Evolutionary conservation across 1,140 invertebrate genomes (phyloP).

Genomic region (Pogonognathellus flavescens): DNA sequence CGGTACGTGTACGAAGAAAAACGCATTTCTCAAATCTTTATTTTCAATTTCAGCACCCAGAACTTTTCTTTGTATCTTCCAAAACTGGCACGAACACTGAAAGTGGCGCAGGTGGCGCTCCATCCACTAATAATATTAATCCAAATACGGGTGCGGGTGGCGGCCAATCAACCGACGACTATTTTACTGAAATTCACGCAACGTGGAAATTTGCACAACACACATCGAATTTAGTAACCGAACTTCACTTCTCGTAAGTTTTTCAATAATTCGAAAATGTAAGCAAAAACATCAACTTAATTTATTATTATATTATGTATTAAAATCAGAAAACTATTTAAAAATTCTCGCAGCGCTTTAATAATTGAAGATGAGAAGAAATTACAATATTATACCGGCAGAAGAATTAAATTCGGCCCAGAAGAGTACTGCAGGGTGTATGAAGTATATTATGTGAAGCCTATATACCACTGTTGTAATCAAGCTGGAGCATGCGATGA

Average conservation of each 20-base stretch:
- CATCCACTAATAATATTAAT: too few relatives aligned
- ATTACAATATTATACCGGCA: not conserved
- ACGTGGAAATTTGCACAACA: conserved; percentile 17
- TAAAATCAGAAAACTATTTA: not conserved
- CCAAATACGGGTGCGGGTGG: not conserved
- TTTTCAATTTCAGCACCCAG: not conserved
- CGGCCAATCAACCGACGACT: not conserved
- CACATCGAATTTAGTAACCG: not conserved
- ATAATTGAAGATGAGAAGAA: not conserved
- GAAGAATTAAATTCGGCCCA: not conserved
- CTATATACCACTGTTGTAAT: too few relatives aligned
- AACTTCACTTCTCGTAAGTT: conserved; percentile 26
- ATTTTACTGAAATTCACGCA: not conserved
- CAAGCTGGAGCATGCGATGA: too few relatives aligned
- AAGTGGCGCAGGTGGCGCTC: too few relatives aligned
- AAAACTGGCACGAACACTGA: too few relatives aligned
- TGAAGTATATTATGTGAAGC: too few relatives aligned
- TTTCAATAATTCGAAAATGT: not conserved
- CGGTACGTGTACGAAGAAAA: too few relatives aligned
- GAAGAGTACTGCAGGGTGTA: not conserved
- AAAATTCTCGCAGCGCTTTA: not conserved
- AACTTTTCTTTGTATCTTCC: not conserved
- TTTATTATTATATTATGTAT: not conserved
- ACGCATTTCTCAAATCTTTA: not conserved
- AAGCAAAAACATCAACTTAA: too few relatives aligned